phyloP scores from a whole-genome alignment of 2,888 invertebrate genomes.

The Candidula unifasciata region DNA sequence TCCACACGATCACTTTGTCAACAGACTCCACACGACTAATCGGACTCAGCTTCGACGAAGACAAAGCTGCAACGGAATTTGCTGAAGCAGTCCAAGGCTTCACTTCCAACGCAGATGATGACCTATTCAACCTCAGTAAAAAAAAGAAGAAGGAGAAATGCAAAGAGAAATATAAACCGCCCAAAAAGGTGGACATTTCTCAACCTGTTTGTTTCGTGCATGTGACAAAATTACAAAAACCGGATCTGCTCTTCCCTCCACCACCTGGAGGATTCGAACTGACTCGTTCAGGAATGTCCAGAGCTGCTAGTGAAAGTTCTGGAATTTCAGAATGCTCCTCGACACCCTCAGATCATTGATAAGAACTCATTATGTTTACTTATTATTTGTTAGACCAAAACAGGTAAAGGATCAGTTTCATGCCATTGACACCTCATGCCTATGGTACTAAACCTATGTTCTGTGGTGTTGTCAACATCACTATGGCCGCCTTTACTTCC shows the following conservation, averaged over 20 bases:
- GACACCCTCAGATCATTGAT: constrained; percentile 52
- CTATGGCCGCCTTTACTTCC: too few relatives aligned
- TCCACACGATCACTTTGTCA: constrained; percentile 89
- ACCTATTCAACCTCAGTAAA: constrained; percentile 83
- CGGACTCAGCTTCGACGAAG: constrained; percentile 88
- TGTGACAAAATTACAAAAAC: constrained; percentile 85
- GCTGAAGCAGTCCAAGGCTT: constrained; percentile 80
- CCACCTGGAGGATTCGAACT: constrained; percentile 55
- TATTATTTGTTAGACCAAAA: too few relatives aligned
- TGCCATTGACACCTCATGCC: too few relatives aligned
- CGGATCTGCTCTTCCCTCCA: constrained; percentile 52
- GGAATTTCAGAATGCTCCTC: constrained; percentile 61
- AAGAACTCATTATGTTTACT: neutral
- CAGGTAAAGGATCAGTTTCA: too few relatives aligned
- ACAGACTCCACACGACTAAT: constrained; percentile 87
- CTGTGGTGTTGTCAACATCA: too few relatives aligned
- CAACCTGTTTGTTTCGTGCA: constrained; percentile 91
- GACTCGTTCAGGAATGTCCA: constrained; percentile 58
- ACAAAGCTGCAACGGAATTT: constrained; percentile 85
- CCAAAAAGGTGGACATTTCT: constrained; percentile 89
- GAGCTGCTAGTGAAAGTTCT: constrained; percentile 62
- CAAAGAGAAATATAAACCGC: constrained; percentile 79
- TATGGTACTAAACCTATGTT: too few relatives aligned
- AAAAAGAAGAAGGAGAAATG: constrained; percentile 66
- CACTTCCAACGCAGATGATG: constrained; percentile 87